Percentiles rank a stretch among this genome's conserved stretches.
Conservation (phyloP, 1,140 invertebrate genomes). For the Danaus melanippus region DNA sequence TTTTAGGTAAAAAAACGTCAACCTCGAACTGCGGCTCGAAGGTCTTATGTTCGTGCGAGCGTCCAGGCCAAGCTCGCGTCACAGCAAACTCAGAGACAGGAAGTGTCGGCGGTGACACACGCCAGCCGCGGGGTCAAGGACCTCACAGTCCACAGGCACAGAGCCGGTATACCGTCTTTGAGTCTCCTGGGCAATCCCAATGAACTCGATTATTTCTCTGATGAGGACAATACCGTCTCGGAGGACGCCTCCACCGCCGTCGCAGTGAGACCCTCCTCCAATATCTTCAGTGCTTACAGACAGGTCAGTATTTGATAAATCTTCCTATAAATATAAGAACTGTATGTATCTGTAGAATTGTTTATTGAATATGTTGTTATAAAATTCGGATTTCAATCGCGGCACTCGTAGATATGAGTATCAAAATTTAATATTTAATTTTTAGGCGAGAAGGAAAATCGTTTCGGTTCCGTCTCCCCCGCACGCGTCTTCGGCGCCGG, state of each 20-base stretch:
- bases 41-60: constrained; percentile 48
- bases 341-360: too few relatives aligned
- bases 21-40: constrained; percentile 60
- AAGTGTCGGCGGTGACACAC: constrained; percentile 27
- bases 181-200: constrained; percentile 76
- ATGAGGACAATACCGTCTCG: constrained; percentile 49
- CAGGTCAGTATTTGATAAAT: constrained; percentile 33
- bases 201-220: constrained; percentile 77
- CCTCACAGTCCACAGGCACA: constrained; percentile 44
- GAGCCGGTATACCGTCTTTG: constrained; percentile 38
- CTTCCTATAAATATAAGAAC: not conserved
- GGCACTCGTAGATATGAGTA: too few relatives aligned
- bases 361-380: too few relatives aligned
- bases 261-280: constrained; percentile 57
- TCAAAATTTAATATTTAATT: constrained; percentile 1
- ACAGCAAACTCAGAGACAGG: constrained; percentile 16
- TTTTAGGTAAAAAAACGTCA: constrained; percentile 42
- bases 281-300: constrained; percentile 52
- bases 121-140: constrained; percentile 33
- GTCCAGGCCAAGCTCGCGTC: constrained; percentile 46
- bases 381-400: too few relatives aligned
- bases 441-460: constrained; percentile 69
- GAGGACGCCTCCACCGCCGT: constrained; percentile 51
- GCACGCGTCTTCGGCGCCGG: constrained; percentile 35
- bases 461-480: constrained; percentile 52